Evolutionary conservation across 2,888 invertebrate genomes (phyloP).

Genomic region (Therioaphis trifolii): DNA sequence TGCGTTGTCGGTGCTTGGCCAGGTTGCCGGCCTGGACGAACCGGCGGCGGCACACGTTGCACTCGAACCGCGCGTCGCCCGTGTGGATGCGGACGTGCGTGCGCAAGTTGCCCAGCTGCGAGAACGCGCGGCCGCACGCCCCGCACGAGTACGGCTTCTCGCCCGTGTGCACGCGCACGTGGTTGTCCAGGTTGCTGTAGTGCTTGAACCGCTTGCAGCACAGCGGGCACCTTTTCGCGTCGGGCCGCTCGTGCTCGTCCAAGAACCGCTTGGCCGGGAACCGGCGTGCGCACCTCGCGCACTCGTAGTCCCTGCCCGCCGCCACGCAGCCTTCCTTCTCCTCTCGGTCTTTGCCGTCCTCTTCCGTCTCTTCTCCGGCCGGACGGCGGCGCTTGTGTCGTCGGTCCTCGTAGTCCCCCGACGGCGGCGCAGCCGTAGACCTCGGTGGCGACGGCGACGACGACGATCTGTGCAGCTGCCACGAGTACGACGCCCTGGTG

Average conservation of each 20-base stretch:
- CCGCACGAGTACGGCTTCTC: slow-evolving; percentile 24
- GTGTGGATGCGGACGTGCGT: slow-evolving; percentile 37
- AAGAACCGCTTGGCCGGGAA: slow-evolving; percentile 42
- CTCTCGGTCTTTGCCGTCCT: neutral
- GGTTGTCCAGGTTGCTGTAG: slow-evolving; percentile 31
- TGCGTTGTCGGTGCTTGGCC: slow-evolving; percentile 10
- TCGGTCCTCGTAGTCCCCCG: neutral
- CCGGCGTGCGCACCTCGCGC: slow-evolving; percentile 22
- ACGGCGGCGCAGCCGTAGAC: neutral
- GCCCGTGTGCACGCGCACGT: slow-evolving; percentile 49
- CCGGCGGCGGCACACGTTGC: neutral
- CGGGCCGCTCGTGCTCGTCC: neutral
- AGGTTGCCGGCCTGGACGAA: slow-evolving; percentile 33
- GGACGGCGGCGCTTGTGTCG: neutral
- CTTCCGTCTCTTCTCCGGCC: neutral
- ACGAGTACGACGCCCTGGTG: too few species aligned
- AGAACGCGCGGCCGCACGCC: slow-evolving; percentile 20
- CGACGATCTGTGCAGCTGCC: too few species aligned
- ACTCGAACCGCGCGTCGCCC: neutral
- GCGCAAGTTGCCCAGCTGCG: slow-evolving; percentile 39
- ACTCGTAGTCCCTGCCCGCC: slow-evolving; percentile 20
- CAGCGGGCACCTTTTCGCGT: slow-evolving; percentile 15
- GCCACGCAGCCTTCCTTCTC: neutral
- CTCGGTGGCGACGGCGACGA: too few species aligned
- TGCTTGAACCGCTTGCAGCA: slow-evolving; percentile 48